Evolutionary conservation across 2,113 vertebrate genomes (phyloP), one percentile per base, ranked within the genome.

Genomic region (Megalops atlanticus): DNA sequence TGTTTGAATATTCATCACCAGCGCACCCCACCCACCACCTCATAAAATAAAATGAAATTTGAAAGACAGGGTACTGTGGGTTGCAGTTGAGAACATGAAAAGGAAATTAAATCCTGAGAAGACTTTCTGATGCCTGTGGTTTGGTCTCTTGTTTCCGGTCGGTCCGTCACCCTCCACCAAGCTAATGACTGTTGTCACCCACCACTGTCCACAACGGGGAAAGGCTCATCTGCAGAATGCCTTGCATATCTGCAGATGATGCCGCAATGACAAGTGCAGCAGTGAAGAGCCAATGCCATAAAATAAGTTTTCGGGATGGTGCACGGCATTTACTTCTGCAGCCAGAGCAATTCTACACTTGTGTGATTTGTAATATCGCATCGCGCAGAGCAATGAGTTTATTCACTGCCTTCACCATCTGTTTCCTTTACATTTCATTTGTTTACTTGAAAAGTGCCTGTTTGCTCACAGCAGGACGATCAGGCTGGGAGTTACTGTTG

Each of bases 361-460:
- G 31, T 10, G 58, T 31, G n/a, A 27, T 64, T 58, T 77, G 21
- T 39, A 74, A 81, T 68, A 76, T 43, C 10, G 77, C 64, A 76
- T 85, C 64, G 64, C 74, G 75, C 54, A 8, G 85, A 81, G 82
- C 80, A 70, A 76, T 84, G 87, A 84, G 83, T 88, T 88, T 78
- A 84, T 85, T 86, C 85, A 84, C 77, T 21, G 16, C 52, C 75
- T 18, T 84, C 83, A 85, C 88, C 90, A 90, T 91, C 90, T 91
- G 90, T 78, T 87, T 84, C 77, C 82, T 89, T 89, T 83, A 87
- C 79, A 74, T 85, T 79, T 90, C 86, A 86, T 91, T 91, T 92
- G 88, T 91, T 92, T 88, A 27, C 8, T 58, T 76, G 18, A 47
- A 54, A 58, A 58, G 12, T 27, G 21, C 39, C 8, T 7, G 16